Percentiles rank a stretch among this genome's conserved stretches.
These are phyloP conservation scores for Rafetus swinhoei DNA, from an alignment of 2,113 vertebrate species.

Conservation along the genomic window DNA sequence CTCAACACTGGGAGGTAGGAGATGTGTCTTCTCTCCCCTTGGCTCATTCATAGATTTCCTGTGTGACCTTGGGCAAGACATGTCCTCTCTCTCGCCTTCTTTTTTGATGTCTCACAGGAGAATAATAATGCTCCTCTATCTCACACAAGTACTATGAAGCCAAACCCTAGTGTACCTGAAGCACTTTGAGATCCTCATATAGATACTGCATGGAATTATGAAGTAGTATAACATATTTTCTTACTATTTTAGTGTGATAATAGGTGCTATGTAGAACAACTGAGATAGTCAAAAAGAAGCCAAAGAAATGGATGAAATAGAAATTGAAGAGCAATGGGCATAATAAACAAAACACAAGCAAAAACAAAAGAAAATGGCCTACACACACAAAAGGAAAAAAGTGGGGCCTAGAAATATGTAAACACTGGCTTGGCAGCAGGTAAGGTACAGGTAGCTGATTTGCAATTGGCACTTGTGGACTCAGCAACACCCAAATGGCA, in stretches of 20 bases:
- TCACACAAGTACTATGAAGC: too few species aligned
- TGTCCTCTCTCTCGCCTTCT: not conserved
- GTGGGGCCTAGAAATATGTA: not conserved
- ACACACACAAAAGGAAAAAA: accelerated
- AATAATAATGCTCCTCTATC: not conserved
- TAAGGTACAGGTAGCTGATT: not conserved
- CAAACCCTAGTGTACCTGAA: too few species aligned
- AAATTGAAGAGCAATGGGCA: accelerated
- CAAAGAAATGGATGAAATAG: not conserved
- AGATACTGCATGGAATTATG: not conserved
- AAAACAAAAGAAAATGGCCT: accelerated
- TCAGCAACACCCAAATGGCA: not conserved
- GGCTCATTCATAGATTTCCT: not conserved
- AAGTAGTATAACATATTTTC: not conserved
- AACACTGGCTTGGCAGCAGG: accelerated
- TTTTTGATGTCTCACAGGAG: not conserved
- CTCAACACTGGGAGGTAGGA: not conserved
- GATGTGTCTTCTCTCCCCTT: not conserved
- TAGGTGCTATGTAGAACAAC: not conserved
- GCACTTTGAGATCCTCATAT: not conserved
- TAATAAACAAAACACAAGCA: not conserved
- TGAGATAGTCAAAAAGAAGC: not conserved
- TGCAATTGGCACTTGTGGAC: accelerated
- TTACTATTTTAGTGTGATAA: not conserved
- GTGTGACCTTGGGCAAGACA: not conserved